Evolutionary conservation across 2,797 vertebrate genomes (phyloP).

Genomic region (Geotrypetes seraphini): DNA sequence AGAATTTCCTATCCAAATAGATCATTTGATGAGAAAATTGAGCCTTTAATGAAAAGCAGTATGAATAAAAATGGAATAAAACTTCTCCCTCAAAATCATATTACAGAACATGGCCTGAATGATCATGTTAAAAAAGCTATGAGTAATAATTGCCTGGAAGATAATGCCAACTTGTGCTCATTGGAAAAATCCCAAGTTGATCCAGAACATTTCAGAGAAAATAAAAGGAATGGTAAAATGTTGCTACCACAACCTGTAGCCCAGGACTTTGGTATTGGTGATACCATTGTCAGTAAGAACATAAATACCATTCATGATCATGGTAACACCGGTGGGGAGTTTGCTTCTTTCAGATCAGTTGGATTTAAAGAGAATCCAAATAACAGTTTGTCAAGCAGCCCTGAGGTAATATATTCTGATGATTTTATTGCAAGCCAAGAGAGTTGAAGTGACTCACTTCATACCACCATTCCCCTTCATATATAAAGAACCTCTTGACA

Average conservation of each 20-base stretch:
- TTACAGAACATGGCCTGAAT: not conserved
- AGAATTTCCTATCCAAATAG: slow-evolving; percentile 6
- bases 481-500: slow-evolving; percentile 30
- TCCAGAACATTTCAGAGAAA: not conserved
- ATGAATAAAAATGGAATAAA: not conserved
- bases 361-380: slow-evolving; percentile 3
- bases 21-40: slow-evolving; percentile 38
- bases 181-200: not conserved
- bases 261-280: slow-evolving; percentile 17
- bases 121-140: not conserved
- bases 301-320: too few relatives aligned
- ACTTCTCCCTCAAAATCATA: not conserved
- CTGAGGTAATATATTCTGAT: slow-evolving; percentile 41
- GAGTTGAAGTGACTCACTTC: slow-evolving; percentile 58
- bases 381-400: slow-evolving; percentile 24
- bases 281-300: not conserved
- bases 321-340: too few relatives aligned
- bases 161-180: not conserved
- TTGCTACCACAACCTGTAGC: slow-evolving; percentile 26
- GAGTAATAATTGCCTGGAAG: not conserved
- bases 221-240: slow-evolving; percentile 4
- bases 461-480: slow-evolving; percentile 62
- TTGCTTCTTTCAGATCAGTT: too few relatives aligned
- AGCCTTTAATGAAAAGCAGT: slow-evolving; percentile 38
- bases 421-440: slow-evolving; percentile 41